Base-by-base conservation (phyloP, 2,888 invertebrate species). In the Melolontha melolontha region DNA sequence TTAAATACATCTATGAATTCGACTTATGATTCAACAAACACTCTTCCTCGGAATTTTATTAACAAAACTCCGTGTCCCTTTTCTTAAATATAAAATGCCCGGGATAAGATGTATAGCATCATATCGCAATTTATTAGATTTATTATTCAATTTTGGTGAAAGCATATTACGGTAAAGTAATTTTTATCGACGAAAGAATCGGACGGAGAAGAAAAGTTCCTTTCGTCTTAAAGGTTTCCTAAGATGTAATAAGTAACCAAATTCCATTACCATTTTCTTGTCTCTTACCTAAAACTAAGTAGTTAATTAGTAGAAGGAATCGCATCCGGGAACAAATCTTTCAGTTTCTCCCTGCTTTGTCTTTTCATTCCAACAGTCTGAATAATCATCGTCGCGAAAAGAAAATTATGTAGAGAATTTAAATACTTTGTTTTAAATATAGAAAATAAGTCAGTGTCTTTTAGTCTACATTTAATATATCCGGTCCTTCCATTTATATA, bases 261-360 rank as follows among this genome's bases (percentile, higher is more conserved):
- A 67, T 67, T 67, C 67, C 63, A 63, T 67, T 67, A 63, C 67
- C 63, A 52, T 67, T 67, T 67, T 44, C 71, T 71, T 73, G 72
- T 73, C 73, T 63, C 66, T 63, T 68, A 64, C 68, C 71, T 70
- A 71, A 73, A 73, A 73, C 71, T 73, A 72, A 73, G 72, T 73
- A 71, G 70, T 71, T 73, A 73, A 73, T 73, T 73, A 72, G 71
- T 68, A 68, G 68, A 66, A 63, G 39, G 64, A 64, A 64, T 67
- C 67, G 63, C 63, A 44, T 67, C 63, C 54, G 40, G 52, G 67
- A 54, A 54, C 67, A 67, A 67, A 67, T 67, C 67, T 63, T 54
- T 52, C 62, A 44, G 62, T 54, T 49, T 47, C 47, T 22, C 42
- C 42, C 40, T 51, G 52, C 63, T 39, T 63, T 62, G 67, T 65